A percentile compares a stretch with the other conserved stretches of the same genome.
Conservation (phyloP, 2,888 invertebrate species). For the Drosophila prolongata region DNA sequence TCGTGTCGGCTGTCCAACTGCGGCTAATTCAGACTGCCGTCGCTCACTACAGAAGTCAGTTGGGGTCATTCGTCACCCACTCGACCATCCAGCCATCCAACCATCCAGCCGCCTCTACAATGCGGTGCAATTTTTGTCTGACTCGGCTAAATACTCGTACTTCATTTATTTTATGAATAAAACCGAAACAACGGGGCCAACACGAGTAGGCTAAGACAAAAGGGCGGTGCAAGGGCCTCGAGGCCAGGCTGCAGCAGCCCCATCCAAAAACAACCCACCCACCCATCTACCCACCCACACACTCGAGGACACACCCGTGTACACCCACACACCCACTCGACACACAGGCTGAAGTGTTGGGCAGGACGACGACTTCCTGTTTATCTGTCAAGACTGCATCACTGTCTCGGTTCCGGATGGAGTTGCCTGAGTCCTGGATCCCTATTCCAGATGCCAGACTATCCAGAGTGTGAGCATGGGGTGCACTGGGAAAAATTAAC, state of each 20-base stretch:
- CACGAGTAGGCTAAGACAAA: conserved; percentile 36
- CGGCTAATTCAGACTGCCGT: conserved; percentile 43
- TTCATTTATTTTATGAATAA: conserved; percentile 80
- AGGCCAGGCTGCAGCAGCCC: conserved; percentile 3
- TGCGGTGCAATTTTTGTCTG: conserved; percentile 55
- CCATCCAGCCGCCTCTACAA: not conserved
- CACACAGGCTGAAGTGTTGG: conserved; percentile 74
- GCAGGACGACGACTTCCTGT: conserved; percentile 73
- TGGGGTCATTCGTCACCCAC: conserved; percentile 48
- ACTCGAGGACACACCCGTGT: conserved; percentile 2
- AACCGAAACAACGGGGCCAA: conserved; percentile 50
- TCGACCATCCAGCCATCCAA: not conserved
- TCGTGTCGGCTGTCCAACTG: conserved; percentile 14
- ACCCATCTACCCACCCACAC: conserved; percentile 9
- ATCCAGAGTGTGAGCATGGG: not conserved
- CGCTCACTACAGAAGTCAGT: conserved; percentile 46
- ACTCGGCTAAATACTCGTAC: conserved; percentile 71
- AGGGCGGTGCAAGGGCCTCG: conserved; percentile 17
- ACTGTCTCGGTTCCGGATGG: conserved; percentile 52
- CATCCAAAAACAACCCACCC: not conserved
- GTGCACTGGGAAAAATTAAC: conserved; percentile 8
- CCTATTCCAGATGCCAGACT: conserved; percentile 38
- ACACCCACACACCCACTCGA: conserved; percentile 47
- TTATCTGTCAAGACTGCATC: conserved; percentile 65
- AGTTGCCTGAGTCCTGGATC: conserved; percentile 30